These are phyloP conservation scores for Ciconia boyciana DNA, from an alignment of 2,113 vertebrate species.

Conservation along the genomic window DNA sequence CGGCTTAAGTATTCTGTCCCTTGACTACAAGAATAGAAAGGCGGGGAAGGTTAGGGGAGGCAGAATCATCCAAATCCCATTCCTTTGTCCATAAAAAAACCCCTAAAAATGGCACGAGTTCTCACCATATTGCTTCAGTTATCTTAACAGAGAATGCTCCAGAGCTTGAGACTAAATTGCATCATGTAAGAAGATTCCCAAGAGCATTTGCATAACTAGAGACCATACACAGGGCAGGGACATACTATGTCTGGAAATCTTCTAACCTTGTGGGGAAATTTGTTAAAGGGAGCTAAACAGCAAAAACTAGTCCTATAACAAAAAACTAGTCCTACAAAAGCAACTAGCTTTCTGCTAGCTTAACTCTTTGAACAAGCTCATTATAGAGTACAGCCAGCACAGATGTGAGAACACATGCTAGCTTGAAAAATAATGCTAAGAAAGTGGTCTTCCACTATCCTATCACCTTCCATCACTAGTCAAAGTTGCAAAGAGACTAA, in stretches of 20 bases:
- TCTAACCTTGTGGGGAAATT: neutral
- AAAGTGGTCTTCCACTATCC: neutral
- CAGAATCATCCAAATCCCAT: neutral
- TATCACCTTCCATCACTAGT: neutral
- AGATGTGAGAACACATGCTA: neutral
- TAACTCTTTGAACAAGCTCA: neutral
- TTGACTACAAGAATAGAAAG: neutral
- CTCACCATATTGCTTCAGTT: neutral
- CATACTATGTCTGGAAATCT: neutral
- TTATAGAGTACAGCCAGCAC: neutral
- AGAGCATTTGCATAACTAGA: neutral
- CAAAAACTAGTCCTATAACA: neutral
- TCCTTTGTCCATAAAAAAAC: neutral
- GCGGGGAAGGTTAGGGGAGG: accelerated
- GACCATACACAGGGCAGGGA: neutral
- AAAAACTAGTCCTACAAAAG: neutral
- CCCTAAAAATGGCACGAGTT: neutral
- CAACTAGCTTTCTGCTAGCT: neutral
- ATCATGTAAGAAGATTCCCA: neutral
- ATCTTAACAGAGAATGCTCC: neutral
- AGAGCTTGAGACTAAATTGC: neutral
- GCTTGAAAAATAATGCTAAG: neutral
- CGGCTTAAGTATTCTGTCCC: neutral
- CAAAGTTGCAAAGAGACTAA: neutral
- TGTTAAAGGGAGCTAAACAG: neutral